Percentiles rank a stretch among this genome's conserved stretches.
phyloP scores from a whole-genome alignment of 2,797 vertebrate species.

The Peromyscus nudipes region DNA sequence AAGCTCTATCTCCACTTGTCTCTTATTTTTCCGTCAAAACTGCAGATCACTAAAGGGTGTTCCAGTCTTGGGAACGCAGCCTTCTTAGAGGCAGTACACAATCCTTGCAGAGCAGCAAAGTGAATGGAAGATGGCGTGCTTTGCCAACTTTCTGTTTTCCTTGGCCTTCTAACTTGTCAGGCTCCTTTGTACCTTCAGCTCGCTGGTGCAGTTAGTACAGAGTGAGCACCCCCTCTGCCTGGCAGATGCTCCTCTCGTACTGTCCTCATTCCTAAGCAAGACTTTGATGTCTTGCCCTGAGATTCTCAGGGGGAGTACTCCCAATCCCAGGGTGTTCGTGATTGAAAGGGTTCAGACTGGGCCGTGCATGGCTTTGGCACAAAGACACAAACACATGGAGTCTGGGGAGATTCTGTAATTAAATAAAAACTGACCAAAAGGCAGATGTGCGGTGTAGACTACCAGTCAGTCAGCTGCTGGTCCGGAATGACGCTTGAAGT shows the following conservation, averaged over 20 bases:
- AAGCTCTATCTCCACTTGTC: constrained; percentile 6
- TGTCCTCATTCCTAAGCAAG: background rate
- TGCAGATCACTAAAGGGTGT: constrained; percentile 31
- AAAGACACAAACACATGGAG: background rate
- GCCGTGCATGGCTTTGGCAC: background rate
- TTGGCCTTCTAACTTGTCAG: background rate
- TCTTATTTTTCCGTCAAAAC: constrained; percentile 45
- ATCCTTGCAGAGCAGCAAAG: background rate
- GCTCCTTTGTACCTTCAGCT: background rate
- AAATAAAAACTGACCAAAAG: background rate
- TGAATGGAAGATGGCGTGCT: background rate
- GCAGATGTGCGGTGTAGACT: background rate
- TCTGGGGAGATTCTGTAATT: background rate
- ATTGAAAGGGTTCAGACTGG: background rate
- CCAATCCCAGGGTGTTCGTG: background rate
- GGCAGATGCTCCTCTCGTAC: background rate
- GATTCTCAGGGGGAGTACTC: background rate
- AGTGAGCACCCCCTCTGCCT: background rate
- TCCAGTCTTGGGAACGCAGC: constrained; percentile 41
- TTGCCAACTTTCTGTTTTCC: background rate
- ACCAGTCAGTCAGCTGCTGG: background rate
- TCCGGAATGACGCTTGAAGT: background rate
- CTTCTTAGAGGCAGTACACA: constrained; percentile 27
- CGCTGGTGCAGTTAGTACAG: background rate
- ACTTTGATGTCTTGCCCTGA: background rate